Base-by-base conservation (phyloP, 2,888 invertebrate species). In the Suillia variegata region DNA sequence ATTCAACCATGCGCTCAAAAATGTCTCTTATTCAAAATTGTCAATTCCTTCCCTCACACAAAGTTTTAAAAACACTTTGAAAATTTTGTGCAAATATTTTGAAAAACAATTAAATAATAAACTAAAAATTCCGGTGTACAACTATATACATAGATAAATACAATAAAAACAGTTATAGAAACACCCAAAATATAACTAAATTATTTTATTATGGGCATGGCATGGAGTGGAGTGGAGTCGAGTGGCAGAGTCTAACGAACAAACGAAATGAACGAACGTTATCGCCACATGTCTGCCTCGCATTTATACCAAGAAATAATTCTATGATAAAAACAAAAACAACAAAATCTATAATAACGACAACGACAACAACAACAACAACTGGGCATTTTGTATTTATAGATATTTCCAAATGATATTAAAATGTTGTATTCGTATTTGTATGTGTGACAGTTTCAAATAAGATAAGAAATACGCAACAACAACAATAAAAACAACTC, bases 341-440 rank as follows among this genome's bases (percentile, higher is more conserved):
- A 38, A 38, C 38, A 10, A 38, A 17, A 45, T 8, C 17, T 5
- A 38, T n/a, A 38, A 38, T 5, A 45, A 6, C 45, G 3, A 45
- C 45, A 38, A 38, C 38, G n/a, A 38, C 38, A 38, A 38, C 38
- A 38, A n/a, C n/a, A 38, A 20, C 45, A 45, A 45, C 17, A 18
- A 20, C 26, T 10, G 10, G 10, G 10, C 5, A 26, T 6, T 26
- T 45, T 45, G 13, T 45, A n/a, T 38, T 38, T 38, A 13, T 17
- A 45, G 45, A 45, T 20, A 45, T 20, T 45, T 38, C 3, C 12
- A 38, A 38, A 38, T 8, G 8, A 20, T 45, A 45, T 45, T 45
- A 45, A 45, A 45, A n/a, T n/a, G n/a, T n/a, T n/a, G n/a, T n/a
- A n/a, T n/a, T n/a, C n/a, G n/a, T 18, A 45, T 20, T 45, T 45